A percentile compares a stretch with the other conserved stretches of the same genome.
phyloP scores from a whole-genome alignment of 2,113 vertebrate species.

The Centropristis striata region DNA sequence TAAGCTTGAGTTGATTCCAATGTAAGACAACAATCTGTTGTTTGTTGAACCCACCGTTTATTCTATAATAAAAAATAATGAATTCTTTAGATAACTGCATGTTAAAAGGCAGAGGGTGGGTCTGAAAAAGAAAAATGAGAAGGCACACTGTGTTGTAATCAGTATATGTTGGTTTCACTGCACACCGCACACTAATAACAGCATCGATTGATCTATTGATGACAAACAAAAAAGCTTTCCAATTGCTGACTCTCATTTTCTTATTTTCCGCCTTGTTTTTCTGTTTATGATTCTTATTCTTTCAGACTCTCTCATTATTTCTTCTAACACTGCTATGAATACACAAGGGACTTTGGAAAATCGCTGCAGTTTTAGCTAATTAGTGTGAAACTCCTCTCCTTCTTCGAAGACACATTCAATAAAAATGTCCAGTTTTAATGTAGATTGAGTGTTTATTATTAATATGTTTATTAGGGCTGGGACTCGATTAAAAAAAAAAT shows the following conservation, averaged over 20 bases:
- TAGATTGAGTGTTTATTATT: neutral
- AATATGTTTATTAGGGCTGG: too few species aligned
- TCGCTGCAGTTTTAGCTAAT: conserved; percentile 12
- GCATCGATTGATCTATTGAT: neutral
- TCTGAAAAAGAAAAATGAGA: neutral
- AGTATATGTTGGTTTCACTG: neutral
- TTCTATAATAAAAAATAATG: neutral
- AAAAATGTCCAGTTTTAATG: neutral
- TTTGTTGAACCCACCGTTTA: too few species aligned
- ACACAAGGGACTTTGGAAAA: neutral
- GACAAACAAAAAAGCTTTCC: neutral
- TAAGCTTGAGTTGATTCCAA: neutral
- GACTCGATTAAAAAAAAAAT: too few species aligned
- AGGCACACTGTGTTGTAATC: neutral
- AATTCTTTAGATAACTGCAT: neutral
- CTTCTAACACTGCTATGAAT: neutral
- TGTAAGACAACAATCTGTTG: neutral
- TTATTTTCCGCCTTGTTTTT: neutral
- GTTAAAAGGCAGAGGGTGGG: neutral
- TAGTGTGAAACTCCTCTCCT: neutral
- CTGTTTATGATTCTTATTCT: neutral
- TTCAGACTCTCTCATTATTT: neutral
- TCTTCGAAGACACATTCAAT: too few species aligned
- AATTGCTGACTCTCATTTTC: neutral
- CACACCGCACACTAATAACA: neutral